A percentile compares a stretch with the other conserved stretches of the same genome.
These are phyloP conservation scores for Pseudobourletiella spinata DNA, from an alignment of 1,140 invertebrate genomes.

Conservation along the genomic window DNA sequence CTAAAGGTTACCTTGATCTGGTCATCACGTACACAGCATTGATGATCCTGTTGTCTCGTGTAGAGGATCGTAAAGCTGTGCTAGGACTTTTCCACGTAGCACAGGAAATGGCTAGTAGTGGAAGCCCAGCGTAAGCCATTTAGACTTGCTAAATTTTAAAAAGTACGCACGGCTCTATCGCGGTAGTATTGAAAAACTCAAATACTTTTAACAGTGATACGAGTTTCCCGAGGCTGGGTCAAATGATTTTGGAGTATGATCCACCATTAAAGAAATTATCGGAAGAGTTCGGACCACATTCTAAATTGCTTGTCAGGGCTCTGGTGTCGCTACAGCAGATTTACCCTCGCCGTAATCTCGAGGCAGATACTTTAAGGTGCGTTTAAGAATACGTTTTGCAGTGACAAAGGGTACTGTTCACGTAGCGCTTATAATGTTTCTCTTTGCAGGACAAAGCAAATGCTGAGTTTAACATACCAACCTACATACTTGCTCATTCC, in stretches of 20 bases:
- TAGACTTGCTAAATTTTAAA: not conserved
- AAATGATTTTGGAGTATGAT: conserved; percentile 98
- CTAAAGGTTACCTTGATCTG: conserved; percentile 90
- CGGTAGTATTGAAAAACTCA: no score
- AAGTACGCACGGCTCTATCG: not conserved
- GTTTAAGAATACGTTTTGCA: not conserved
- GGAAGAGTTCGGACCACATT: conserved; percentile 94
- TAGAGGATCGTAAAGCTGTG: conserved; percentile 95
- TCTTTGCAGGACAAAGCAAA: conserved; percentile 63
- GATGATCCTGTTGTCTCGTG: conserved; percentile 91
- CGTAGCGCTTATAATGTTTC: conserved; percentile 14
- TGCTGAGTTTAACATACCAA: conserved; percentile 86
- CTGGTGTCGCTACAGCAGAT: conserved; percentile 77
- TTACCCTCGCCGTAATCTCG: conserved; percentile 80
- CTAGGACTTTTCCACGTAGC: conserved; percentile 94
- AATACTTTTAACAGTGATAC: conserved; percentile 54
- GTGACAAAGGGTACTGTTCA: not conserved
- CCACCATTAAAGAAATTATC: conserved; percentile 87
- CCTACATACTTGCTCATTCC: conserved; percentile 85
- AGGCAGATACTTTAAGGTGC: conserved; percentile 81
- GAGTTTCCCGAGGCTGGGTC: conserved; percentile 87
- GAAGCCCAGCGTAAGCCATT: conserved; percentile 57
- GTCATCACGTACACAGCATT: conserved; percentile 87
- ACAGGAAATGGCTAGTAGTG: conserved; percentile 82
- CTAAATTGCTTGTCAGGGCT: conserved; percentile 73